Base-by-base conservation (phyloP, 1,140 invertebrate genomes). In the Ericerus pela region DNA sequence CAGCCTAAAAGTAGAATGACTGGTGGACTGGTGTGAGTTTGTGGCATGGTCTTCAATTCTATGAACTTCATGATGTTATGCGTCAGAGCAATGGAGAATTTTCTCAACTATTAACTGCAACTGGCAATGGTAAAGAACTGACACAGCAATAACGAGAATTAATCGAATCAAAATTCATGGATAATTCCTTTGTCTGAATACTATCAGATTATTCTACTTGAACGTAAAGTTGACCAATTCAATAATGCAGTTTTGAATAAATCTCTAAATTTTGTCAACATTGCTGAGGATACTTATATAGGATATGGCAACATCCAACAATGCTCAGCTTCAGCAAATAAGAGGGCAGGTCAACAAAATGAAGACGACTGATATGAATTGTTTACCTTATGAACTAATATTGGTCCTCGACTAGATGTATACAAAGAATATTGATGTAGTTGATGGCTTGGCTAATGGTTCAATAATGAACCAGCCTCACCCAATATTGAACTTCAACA, bases 1-100 rank as follows among this genome's bases (percentile, higher is more conserved):
- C 27, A n/a, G 22, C 10, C 14, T 30, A 52, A 27, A 43, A 33
- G 2, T 6, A 56, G 12, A 1, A 24, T 54, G n/a, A n/a, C n/a
- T n/a, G n/a, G n/a, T n/a, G n/a, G 14, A 47, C 3, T 28, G 51
- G 29, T 26, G 27, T 31, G n/a, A 20, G n/a, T 11, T 22, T 58
- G 2, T 60, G 59, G 59, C 31, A 58, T 20, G 41, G 55, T 38
- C 58, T 60, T 55, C 10, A 38, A 58, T 51, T 54, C 36, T 60
- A 6, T 29, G 10, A 58, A 54, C 27, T 58, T 5, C 43, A 5
- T 2, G 5, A 16, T 38, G 26, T 57, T 30, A 57, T 57, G 56
- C 18, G 56, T 18, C 56, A 52, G 38, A 53, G 12, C 3, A 33
- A 38, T 43, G 31, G 2, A 24, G 26, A 27, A 14, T 57, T 54